A percentile compares a stretch with the other conserved stretches of the same genome.
These are phyloP conservation scores for Fistularia tabacaria DNA, from an alignment of 2,797 vertebrate genomes.

Conservation along the genomic window DNA sequence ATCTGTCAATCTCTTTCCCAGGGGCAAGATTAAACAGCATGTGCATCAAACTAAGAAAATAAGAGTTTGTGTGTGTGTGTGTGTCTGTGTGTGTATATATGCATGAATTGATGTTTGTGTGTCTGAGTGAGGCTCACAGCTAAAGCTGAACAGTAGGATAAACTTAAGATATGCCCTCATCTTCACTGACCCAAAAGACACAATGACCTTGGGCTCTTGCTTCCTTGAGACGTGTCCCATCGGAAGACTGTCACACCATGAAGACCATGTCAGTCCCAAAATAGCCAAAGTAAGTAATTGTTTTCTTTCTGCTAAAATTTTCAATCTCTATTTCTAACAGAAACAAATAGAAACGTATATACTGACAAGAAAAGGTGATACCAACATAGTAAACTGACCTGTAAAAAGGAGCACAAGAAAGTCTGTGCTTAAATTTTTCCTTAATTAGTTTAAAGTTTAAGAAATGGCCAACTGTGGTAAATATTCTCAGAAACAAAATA, in stretches of 20 bases:
- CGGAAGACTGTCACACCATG: slow-evolving; percentile 50
- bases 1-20: slow-evolving; percentile 26
- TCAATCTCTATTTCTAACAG: too few species aligned
- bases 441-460: too few species aligned
- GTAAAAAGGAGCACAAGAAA: too few species aligned
- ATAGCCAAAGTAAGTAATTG: slow-evolving; percentile 58
- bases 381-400: too few species aligned
- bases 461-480: too few species aligned
- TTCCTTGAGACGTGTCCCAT: slow-evolving; percentile 50
- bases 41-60: slow-evolving; percentile 4
- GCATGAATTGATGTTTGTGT: slow-evolving; percentile 2
- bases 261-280: slow-evolving; percentile 60
- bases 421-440: too few species aligned
- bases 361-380: too few species aligned
- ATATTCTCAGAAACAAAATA: too few species aligned
- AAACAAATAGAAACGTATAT: too few species aligned
- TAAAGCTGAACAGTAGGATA: slow-evolving; percentile 19
- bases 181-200: slow-evolving; percentile 37
- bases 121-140: slow-evolving; percentile 1
- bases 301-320: slow-evolving; percentile 41
- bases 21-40: slow-evolving; percentile 16
- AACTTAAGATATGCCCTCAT: slow-evolving; percentile 13
- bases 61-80: neutral
- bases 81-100: slow-evolving; percentile 2
- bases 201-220: slow-evolving; percentile 44